Percentiles rank a stretch among this genome's conserved stretches.
Evolutionary conservation across 2,113 vertebrate genomes (phyloP).

Genomic region (Atractosteus spatula): DNA sequence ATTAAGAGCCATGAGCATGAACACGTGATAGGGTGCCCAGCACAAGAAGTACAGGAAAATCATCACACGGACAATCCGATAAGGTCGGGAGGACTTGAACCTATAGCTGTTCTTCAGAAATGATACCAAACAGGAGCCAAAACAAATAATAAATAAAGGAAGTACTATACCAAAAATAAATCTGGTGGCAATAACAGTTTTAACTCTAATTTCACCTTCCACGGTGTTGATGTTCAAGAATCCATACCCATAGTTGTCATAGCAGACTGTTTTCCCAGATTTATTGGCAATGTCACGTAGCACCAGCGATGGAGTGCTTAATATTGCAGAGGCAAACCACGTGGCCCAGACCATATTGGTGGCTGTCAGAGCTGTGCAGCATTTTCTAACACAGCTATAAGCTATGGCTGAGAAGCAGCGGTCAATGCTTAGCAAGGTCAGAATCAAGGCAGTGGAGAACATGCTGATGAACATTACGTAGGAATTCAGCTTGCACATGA

Average conservation of each 20-base stretch:
- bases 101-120: neutral
- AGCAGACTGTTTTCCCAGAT: slow-evolving; percentile 43
- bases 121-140: slow-evolving; percentile 43
- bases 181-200: slow-evolving; percentile 25
- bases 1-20: slow-evolving; percentile 45
- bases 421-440: slow-evolving; percentile 59
- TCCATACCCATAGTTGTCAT: slow-evolving; percentile 57
- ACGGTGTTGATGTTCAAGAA: neutral
- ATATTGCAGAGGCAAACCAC: slow-evolving; percentile 56
- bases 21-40: slow-evolving; percentile 67
- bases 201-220: neutral
- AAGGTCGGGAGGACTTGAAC: slow-evolving; percentile 60
- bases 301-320: slow-evolving; percentile 63
- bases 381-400: slow-evolving; percentile 7
- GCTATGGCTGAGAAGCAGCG: slow-evolving; percentile 70
- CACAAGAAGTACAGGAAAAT: slow-evolving; percentile 71
- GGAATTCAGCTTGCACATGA: slow-evolving; percentile 70
- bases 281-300: slow-evolving; percentile 50
- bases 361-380: slow-evolving; percentile 46
- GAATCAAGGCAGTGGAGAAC: slow-evolving; percentile 30
- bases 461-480: slow-evolving; percentile 29
- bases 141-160: slow-evolving; percentile 53
- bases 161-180: slow-evolving; percentile 61
- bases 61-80: slow-evolving; percentile 65
- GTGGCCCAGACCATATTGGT: slow-evolving; percentile 38